A percentile compares a stretch with the other conserved stretches of the same genome.
Conservation (phyloP, 2,888 invertebrate species). For the Acanthosepion pharaonis region DNA sequence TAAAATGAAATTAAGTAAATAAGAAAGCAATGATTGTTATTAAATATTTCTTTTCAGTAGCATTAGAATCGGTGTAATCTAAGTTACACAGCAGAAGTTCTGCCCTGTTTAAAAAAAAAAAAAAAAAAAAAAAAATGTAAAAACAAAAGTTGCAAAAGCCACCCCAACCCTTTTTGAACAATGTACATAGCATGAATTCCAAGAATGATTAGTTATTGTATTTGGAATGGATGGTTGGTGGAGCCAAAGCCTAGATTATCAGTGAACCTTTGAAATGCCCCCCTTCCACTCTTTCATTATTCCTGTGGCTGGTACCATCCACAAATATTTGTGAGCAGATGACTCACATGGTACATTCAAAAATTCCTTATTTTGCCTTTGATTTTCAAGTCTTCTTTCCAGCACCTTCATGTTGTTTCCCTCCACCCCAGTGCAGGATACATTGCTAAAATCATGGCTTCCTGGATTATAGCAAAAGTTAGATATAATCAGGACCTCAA, state of each 20-base stretch:
- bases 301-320: background rate
- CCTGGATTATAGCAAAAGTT: background rate
- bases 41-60: background rate
- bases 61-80: background rate
- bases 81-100: background rate
- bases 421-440: no score
- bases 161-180: background rate
- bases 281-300: background rate
- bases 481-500: background rate
- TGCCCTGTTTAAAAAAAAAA: background rate
- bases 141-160: background rate
- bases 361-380: constrained; percentile 1
- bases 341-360: background rate
- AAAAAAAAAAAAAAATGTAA: background rate
- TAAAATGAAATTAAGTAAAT: no score
- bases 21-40: no score
- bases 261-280: background rate
- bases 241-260: background rate
- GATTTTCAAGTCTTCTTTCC: background rate
- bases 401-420: no score
- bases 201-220: constrained; percentile 11
- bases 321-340: background rate
- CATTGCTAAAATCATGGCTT: background rate
- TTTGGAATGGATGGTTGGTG: background rate
- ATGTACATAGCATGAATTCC: background rate